phyloP scores from a whole-genome alignment of 2,113 vertebrate species.

The Rhinolophus sinicus region DNA sequence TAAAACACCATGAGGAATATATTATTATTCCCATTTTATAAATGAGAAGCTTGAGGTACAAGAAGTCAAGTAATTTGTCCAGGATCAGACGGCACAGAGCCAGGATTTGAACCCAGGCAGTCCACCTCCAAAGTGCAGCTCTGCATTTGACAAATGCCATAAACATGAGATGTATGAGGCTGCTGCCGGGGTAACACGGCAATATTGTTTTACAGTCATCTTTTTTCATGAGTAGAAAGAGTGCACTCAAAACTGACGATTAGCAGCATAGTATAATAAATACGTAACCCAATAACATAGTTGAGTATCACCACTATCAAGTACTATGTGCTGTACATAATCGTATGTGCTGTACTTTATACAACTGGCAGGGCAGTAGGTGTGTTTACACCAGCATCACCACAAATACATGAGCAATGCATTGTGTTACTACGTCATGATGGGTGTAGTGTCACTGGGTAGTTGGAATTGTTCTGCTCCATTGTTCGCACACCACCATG shows the following conservation, averaged over 20 bases:
- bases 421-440: not conserved
- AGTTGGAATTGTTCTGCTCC: not conserved
- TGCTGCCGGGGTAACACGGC: too few relatives aligned
- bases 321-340: too few relatives aligned
- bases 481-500: not conserved
- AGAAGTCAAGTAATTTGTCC: not conserved
- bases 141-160: not conserved
- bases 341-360: not conserved
- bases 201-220: too few relatives aligned
- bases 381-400: not conserved
- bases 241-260: too few relatives aligned
- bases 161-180: not conserved
- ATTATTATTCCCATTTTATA: not conserved
- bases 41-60: not conserved
- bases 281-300: too few relatives aligned
- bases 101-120: not conserved
- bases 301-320: too few relatives aligned
- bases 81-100: not conserved
- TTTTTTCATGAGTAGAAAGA: too few relatives aligned
- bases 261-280: too few relatives aligned
- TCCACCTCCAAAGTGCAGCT: not conserved
- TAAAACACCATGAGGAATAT: not conserved
- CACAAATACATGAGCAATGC: not conserved
- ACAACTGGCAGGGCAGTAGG: not conserved
- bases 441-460: not conserved